phyloP scores from a whole-genome alignment of 1,140 invertebrate genomes.

The Proctacanthus coquilletti region DNA sequence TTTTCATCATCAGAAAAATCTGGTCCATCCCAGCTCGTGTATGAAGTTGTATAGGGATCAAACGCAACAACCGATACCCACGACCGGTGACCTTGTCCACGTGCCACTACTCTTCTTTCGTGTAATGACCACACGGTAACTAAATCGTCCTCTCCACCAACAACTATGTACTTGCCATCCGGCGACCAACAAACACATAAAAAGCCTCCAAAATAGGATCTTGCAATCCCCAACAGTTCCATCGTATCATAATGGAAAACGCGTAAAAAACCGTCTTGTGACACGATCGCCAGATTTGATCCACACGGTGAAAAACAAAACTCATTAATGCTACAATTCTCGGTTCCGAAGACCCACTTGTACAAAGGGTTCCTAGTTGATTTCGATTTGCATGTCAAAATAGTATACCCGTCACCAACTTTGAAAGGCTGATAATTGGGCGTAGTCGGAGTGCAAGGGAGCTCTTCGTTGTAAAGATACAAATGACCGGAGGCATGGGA shows the following conservation, averaged over 20 bases:
- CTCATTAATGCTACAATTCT: conserved; percentile 74
- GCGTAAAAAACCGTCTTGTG: conserved; percentile 90
- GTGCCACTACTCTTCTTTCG: conserved; percentile 83
- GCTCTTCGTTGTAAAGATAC: conserved; percentile 94
- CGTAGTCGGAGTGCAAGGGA: conserved; percentile 66
- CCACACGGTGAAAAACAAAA: conserved; percentile 94
- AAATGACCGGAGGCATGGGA: conserved; percentile 93
- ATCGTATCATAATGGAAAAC: conserved; percentile 96
- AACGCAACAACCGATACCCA: conserved; percentile 97
- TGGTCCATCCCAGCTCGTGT: conserved; percentile 35
- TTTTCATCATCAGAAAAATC: conserved; percentile 47
- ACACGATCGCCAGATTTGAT: conserved; percentile 79
- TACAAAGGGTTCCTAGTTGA: conserved; percentile 90
- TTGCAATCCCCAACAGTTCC: conserved; percentile 79
- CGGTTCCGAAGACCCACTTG: conserved; percentile 69
- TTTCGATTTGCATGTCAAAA: conserved; percentile 94
- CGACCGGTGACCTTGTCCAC: conserved; percentile 86
- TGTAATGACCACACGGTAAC: conserved; percentile 94
- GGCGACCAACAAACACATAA: conserved; percentile 96
- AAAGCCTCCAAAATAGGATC: conserved; percentile 94
- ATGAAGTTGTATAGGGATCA: conserved; percentile 74
- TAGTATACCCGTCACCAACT: conserved; percentile 82
- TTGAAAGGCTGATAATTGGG: conserved; percentile 92
- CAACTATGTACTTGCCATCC: conserved; percentile 87
- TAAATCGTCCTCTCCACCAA: conserved; percentile 96